These are phyloP conservation scores for Styela plicata DNA, from an alignment of 23 tunicate genomes.

Conservation along the genomic window DNA sequence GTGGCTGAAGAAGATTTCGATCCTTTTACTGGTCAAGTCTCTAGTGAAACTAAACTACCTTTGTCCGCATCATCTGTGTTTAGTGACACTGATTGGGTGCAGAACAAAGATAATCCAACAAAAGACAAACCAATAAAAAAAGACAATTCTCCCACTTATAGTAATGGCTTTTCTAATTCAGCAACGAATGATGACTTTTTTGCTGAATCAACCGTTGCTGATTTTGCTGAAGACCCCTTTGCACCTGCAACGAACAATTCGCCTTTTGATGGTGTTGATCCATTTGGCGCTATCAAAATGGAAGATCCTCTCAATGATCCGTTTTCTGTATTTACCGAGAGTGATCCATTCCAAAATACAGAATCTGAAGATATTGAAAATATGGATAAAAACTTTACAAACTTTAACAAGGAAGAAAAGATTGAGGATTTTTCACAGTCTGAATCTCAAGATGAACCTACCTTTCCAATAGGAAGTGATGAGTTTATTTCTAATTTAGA, in stretches of 20 bases:
- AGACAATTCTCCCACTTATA: neutral
- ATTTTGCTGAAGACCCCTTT: constrained; percentile 12
- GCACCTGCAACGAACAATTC: neutral
- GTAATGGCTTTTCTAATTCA: neutral
- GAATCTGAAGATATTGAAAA: neutral
- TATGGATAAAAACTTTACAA: neutral
- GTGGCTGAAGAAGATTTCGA: neutral
- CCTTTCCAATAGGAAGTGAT: neutral
- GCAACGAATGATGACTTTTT: neutral
- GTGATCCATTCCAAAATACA: constrained; percentile 30
- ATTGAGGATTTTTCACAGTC: neutral
- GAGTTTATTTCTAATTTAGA: neutral
- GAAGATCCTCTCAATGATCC: constrained; percentile 37
- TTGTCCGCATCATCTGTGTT: neutral
- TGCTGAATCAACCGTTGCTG: neutral
- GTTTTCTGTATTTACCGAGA: constrained; percentile 25
- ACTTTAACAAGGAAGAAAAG: neutral
- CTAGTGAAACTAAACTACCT: neutral
- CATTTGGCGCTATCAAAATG: constrained; percentile 21
- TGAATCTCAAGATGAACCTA: neutral
- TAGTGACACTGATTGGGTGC: neutral
- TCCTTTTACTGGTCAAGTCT: constrained; percentile 6
- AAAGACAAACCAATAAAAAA: neutral
- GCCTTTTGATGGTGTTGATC: constrained; percentile 23
- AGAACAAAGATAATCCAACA: neutral